These are phyloP conservation scores for Halocynthia roretzi DNA, from an alignment of 23 tunicate genomes.

Conservation along the genomic window DNA sequence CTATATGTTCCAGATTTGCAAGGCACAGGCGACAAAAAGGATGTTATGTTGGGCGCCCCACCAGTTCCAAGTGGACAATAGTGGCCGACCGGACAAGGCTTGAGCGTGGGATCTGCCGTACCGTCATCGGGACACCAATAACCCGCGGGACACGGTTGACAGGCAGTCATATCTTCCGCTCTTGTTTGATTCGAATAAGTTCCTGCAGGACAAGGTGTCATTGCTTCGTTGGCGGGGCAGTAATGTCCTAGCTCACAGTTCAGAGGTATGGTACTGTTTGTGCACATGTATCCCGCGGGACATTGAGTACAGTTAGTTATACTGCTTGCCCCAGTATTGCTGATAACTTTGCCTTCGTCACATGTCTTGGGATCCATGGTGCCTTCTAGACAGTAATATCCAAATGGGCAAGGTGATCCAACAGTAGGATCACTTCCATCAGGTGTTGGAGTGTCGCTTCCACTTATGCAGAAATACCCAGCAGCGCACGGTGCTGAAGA, in stretches of 20 bases:
- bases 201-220: constrained; percentile 86
- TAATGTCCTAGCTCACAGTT: constrained; percentile 73
- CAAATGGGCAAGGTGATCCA: constrained; percentile 69
- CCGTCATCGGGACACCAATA: constrained; percentile 83
- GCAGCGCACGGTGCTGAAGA: constrained; percentile 73
- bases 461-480: constrained; percentile 85
- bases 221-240: constrained; percentile 46
- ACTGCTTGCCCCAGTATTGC: constrained; percentile 60
- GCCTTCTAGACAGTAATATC: constrained; percentile 88
- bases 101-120: constrained; percentile 57
- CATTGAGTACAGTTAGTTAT: constrained; percentile 51
- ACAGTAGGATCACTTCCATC: constrained; percentile 51
- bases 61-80: constrained; percentile 88
- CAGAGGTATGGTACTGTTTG: constrained; percentile 65
- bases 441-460: constrained; percentile 79
- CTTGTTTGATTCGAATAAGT: constrained; percentile 56
- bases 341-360: constrained; percentile 57
- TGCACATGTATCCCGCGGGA: constrained; percentile 84
- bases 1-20: constrained; percentile 85
- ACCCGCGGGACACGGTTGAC: constrained; percentile 73
- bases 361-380: constrained; percentile 68
- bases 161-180: constrained; percentile 38
- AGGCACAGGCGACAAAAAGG: constrained; percentile 73
- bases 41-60: constrained; percentile 32
- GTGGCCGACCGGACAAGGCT: constrained; percentile 94